Evolutionary conservation across 2,113 vertebrate species (phyloP).

Genomic region (Pycnonotus jocosus): DNA sequence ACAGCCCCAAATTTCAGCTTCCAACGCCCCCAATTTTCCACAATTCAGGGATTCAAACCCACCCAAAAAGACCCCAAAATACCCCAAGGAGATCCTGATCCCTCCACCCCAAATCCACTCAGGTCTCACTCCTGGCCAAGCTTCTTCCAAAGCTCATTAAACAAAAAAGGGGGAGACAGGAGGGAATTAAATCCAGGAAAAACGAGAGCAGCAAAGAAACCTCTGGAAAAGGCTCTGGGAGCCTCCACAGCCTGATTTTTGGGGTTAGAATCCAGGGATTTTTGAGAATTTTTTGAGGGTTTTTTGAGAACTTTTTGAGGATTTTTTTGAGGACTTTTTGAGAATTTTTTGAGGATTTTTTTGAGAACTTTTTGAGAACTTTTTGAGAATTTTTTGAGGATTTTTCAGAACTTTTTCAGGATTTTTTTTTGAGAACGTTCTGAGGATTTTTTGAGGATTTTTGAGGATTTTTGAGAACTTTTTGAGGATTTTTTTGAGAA

Average conservation of each 20-base stretch:
- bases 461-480: no score
- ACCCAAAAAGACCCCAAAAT: neutral
- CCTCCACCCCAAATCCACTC: neutral
- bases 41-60: neutral
- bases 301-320: no score
- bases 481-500: no score
- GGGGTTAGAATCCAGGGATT: neutral
- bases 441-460: no score
- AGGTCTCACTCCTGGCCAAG: neutral
- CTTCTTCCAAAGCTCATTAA: neutral
- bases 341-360: no score
- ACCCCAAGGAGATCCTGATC: rapidly evolving
- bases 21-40: rapidly evolving
- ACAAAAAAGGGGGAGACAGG: neutral
- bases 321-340: no score
- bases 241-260: neutral
- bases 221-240: neutral
- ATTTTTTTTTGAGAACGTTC: no score
- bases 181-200: neutral
- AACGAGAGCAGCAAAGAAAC: neutral
- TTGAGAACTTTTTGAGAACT: no score
- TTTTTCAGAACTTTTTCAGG: no score
- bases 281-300: no score
- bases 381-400: no score
- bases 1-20: neutral